Percentiles rank a stretch among this genome's conserved stretches.
phyloP scores from a whole-genome alignment of 2,888 invertebrate genomes.

The Digitonthophagus gazella region DNA sequence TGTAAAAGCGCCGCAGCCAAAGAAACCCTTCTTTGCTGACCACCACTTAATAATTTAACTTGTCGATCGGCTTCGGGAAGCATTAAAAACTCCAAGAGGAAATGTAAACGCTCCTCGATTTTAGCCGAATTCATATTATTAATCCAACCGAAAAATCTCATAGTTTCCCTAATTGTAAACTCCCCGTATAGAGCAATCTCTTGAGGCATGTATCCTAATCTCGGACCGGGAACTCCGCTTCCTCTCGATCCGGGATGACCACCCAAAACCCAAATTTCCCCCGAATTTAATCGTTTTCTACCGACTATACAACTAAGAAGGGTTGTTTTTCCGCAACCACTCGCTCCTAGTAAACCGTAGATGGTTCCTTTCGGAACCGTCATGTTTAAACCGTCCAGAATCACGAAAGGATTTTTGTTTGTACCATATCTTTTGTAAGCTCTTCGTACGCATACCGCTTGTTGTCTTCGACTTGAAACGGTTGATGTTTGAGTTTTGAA shows the following conservation, averaged over 20 bases:
- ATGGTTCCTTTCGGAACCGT: slow-evolving; percentile 81
- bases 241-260: slow-evolving; percentile 78
- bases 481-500: slow-evolving; percentile 33
- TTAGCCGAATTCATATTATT: slow-evolving; percentile 43
- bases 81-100: slow-evolving; percentile 46
- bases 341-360: slow-evolving; percentile 85
- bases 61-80: slow-evolving; percentile 41
- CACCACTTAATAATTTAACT: slow-evolving; percentile 82
- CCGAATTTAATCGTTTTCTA: slow-evolving; percentile 72
- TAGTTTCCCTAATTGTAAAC: slow-evolving; percentile 48
- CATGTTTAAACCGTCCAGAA: slow-evolving; percentile 86
- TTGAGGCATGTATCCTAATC: slow-evolving; percentile 68
- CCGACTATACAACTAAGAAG: slow-evolving; percentile 84
- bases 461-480: slow-evolving; percentile 60
- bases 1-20: slow-evolving; percentile 85
- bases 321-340: slow-evolving; percentile 90
- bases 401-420: slow-evolving; percentile 73
- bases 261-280: slow-evolving; percentile 79
- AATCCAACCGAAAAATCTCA: slow-evolving; percentile 50
- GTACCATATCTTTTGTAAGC: slow-evolving; percentile 84
- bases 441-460: slow-evolving; percentile 80
- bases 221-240: slow-evolving; percentile 84
- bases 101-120: slow-evolving; percentile 44
- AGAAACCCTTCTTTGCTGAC: slow-evolving; percentile 86
- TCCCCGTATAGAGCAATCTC: slow-evolving; percentile 49